Evolutionary conservation across 2,888 invertebrate species (phyloP), one percentile per base, ranked within the genome.

Genomic region (Limnephilus auricula): DNA sequence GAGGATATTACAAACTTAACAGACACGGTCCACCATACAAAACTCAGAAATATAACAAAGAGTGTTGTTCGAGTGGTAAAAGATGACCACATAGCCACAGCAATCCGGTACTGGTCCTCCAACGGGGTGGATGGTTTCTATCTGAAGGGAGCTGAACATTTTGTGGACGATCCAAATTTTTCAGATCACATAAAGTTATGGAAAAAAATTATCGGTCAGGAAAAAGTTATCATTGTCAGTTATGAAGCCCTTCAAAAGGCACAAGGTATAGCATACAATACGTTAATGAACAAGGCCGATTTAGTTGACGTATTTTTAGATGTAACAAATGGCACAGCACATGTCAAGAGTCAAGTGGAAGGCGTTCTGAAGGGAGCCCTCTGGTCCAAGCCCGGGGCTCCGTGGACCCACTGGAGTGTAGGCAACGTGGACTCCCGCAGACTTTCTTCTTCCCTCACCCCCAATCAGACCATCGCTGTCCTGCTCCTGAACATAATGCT

Each of bases 51-150:
- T 86, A 84, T 79, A 78, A 89, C 89, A 37, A 86, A 50, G 15
- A 91, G 86, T 79, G 87, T 86, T 1, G 85, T 92, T 12, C 91
- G 92, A 86, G 89, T 90, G 25, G 89, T 79, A 45, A 50, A 30
- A 65, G 93, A 93, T 89, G 95, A 96, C 93, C 93, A 95, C 1
- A 96, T 98, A 88, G 96, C 97, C 92, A 95, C 96, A 65, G 97
- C 97, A 0, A 94, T 98, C 30, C 94, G 95, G 37, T 96, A 96
- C 94, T 98, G 98, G 98, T 94, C 97, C 37, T 95, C 96, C n/a
- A 96, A 97, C 93, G 98, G 98, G 12, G 97, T 99, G 4, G 98
- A 99, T 95, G 99, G 99, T 0, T 98, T 99, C 94, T 98, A 98
- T 94, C 95, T 99, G 12, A 98, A 98, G 94, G 98, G 98, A 15